Evolutionary conservation across 2,113 vertebrate species (phyloP).

Genomic region (Actenoides hombroni): DNA sequence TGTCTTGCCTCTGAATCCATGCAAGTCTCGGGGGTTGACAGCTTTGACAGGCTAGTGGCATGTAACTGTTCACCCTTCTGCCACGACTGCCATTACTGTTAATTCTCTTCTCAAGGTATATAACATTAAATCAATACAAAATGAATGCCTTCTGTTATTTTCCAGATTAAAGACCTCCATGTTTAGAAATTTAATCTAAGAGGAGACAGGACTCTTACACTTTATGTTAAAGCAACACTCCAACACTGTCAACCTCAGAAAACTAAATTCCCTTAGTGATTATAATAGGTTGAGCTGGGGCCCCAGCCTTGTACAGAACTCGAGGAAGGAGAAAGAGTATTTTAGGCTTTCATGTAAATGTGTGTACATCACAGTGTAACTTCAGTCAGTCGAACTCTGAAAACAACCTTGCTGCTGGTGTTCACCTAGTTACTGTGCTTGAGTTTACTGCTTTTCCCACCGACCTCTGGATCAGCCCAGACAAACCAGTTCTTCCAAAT

Average conservation of each 20-base stretch:
- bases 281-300: not conserved
- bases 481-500: not conserved
- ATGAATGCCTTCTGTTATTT: not conserved
- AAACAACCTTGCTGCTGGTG: not conserved
- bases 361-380: not conserved
- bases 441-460: not conserved
- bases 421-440: not conserved
- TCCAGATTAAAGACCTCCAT: not conserved
- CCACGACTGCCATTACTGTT: not conserved
- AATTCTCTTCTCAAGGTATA: not conserved
- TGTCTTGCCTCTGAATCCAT: not conserved
- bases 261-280: not conserved
- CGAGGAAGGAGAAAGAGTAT: not conserved
- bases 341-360: not conserved
- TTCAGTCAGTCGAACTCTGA: not conserved
- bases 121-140: not conserved
- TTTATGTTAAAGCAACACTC: not conserved
- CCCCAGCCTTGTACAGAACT: rapidly evolving
- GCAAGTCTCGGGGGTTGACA: not conserved
- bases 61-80: not conserved
- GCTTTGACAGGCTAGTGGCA: not conserved
- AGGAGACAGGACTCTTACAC: not conserved
- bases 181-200: not conserved
- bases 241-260: not conserved
- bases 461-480: not conserved